Conservation (phyloP, 2,888 invertebrate species). For the Chalcis sispes region DNA sequence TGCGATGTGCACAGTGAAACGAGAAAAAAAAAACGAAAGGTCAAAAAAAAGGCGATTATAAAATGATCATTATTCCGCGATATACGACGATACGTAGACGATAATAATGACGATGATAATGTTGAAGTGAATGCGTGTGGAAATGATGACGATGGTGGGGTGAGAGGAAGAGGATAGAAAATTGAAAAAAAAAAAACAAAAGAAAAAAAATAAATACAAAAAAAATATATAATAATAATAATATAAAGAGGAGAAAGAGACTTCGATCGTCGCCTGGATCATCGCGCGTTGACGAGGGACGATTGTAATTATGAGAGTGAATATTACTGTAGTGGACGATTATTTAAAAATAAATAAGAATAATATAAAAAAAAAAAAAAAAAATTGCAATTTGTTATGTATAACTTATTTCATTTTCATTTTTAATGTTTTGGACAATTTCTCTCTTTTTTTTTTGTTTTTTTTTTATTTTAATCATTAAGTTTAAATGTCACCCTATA, state of each 20-base stretch:
- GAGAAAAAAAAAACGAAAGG: too few species aligned
- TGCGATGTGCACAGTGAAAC: background rate
- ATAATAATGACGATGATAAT: background rate
- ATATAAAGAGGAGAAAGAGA: slow-evolving; percentile 56
- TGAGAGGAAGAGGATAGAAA: too few species aligned
- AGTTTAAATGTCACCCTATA: too few species aligned
- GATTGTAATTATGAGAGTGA: slow-evolving; percentile 69
- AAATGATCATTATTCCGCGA: slow-evolving; percentile 23
- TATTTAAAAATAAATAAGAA: slow-evolving; percentile 71
- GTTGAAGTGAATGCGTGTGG: slow-evolving; percentile 13
- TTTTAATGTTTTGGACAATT: background rate
- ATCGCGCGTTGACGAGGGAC: slow-evolving; percentile 59
- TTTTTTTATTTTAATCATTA: too few species aligned
- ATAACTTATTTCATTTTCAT: background rate
- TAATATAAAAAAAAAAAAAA: background rate
- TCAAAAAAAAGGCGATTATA: slow-evolving; percentile 31
- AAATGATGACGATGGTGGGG: slow-evolving; percentile 47
- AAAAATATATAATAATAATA: background rate
- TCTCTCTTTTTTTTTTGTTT: too few species aligned
- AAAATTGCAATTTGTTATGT: background rate
- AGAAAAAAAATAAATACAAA: slow-evolving; percentile 56
- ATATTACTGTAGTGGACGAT: slow-evolving; percentile 71
- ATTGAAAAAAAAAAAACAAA: slow-evolving; percentile 41
- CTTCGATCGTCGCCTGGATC: slow-evolving; percentile 59
- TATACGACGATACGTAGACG: slow-evolving; percentile 23